Base-by-base conservation (phyloP, 2,888 invertebrate species). In the Thyatira batis region DNA sequence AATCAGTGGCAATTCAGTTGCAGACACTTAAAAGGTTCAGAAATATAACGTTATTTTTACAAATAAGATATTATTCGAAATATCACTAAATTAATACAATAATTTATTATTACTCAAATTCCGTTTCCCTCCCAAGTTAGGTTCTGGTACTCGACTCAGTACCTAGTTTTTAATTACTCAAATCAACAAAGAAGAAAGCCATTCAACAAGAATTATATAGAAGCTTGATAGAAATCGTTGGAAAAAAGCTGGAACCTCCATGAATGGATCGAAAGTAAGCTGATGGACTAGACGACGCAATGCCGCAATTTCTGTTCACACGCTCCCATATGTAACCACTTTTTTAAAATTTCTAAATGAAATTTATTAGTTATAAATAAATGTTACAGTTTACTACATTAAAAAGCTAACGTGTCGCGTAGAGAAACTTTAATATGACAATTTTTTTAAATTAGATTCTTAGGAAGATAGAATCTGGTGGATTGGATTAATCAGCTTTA, bases 241-340 rank as follows among this genome's bases (percentile, higher is more conserved):
- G 82, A 86, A 91, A 89, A 85, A 92, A 89, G 76, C 84, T 84
- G 86, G 80, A 84, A 84, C 77, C 76, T 75, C 89, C 89, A 83
- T 89, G 89, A 92, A 91, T 91, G 91, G 90, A 77, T 89, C 89
- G 91, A 90, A 91, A 92, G 91, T 87, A 84, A 87, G 84, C 79
- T 82, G 81, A 69, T 80, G 71, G 79, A 78, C 84, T 78, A 85
- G 82, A 80, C 78, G 64, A 57, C 60, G 60, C 55, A 60, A 55
- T 70, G 70, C 70, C 65, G 82, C 64, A 78, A 78, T 86, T 89
- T 90, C 86, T 84, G 87, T 90, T 91, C 91, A 80, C 91, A 90
- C 91, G 89, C 80, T 84, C 76, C 78, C 75, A 78, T 78, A 76
- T 65, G 58, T 60, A 68, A 71, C 67, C 66, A 55, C 61, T 68